Evolutionary conservation across 2,888 invertebrate species (phyloP).

Genomic region (Disparrhopalites patrizii): DNA sequence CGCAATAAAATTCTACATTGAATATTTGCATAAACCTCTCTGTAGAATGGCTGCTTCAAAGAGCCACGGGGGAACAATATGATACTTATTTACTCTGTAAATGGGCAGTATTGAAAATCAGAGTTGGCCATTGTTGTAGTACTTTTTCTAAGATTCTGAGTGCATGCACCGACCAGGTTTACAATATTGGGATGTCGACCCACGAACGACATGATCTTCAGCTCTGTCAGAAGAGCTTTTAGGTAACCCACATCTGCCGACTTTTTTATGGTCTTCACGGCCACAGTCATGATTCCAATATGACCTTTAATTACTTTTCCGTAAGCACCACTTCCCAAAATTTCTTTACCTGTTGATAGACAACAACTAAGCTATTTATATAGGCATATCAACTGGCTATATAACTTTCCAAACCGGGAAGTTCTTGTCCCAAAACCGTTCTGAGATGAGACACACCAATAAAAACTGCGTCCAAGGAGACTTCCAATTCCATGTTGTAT

Average conservation of each 20-base stretch:
- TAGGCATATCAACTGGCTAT: background rate
- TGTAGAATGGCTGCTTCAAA: no score
- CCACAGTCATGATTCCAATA: constrained; percentile 49
- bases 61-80: no score
- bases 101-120: no score
- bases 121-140: no score
- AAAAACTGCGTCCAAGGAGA: constrained; percentile 5
- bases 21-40: no score
- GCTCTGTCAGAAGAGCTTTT: constrained; percentile 53
- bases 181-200: constrained; percentile 54
- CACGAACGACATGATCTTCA: constrained; percentile 54
- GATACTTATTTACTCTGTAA: no score
- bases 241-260: constrained; percentile 53
- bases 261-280: constrained; percentile 54
- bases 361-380: background rate
- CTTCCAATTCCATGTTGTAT: constrained; percentile 31
- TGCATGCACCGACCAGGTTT: constrained; percentile 54
- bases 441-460: no score
- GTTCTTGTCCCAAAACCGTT: no score
- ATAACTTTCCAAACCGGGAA: background rate
- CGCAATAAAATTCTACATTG: no score
- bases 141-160: constrained; percentile 49
- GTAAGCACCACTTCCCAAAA: constrained; percentile 29
- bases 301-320: constrained; percentile 24
- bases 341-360: constrained; percentile 3